A percentile compares a stretch with the other conserved stretches of the same genome.
phyloP scores from a whole-genome alignment of 2,888 invertebrate species.

The Dendrolimus houi region DNA sequence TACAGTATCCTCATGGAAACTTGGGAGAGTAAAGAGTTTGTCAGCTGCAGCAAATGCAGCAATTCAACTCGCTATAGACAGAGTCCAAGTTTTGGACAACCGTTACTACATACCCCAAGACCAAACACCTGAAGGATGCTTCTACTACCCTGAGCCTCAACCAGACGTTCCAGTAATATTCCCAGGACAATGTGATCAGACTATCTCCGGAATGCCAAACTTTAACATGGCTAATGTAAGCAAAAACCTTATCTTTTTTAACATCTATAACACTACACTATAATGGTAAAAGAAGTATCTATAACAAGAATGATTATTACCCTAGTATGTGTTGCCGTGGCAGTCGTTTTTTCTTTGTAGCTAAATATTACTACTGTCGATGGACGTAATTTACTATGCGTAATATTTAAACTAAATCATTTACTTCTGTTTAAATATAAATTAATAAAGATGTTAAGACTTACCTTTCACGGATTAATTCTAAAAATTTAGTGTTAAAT shows the following conservation, averaged over 20 bases:
- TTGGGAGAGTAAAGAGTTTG: constrained; percentile 39
- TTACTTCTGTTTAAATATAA: too few relatives aligned
- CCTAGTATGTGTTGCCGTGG: too few relatives aligned
- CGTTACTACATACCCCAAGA: constrained; percentile 29
- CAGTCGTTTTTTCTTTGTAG: too few relatives aligned
- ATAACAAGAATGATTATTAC: too few relatives aligned
- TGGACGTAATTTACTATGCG: too few relatives aligned
- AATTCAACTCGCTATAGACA: constrained; percentile 30
- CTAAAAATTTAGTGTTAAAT: too few relatives aligned
- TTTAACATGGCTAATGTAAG: constrained; percentile 10
- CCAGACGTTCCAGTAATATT: constrained; percentile 40
- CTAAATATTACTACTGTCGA: too few relatives aligned
- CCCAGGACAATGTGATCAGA: constrained; percentile 27
- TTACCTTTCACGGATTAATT: too few relatives aligned
- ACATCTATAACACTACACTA: too few relatives aligned
- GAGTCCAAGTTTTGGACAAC: constrained; percentile 30
- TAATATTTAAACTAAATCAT: too few relatives aligned
- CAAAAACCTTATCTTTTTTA: constrained; percentile 1
- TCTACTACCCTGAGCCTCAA: constrained; percentile 46
- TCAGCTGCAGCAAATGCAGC: constrained; percentile 15
- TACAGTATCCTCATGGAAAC: constrained; percentile 3
- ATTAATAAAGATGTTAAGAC: too few relatives aligned
- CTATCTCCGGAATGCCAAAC: constrained; percentile 13
- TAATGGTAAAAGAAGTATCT: too few relatives aligned
- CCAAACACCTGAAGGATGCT: constrained; percentile 43